These are phyloP conservation scores for Sus cebifrons DNA, from an alignment of 2,797 vertebrate genomes.

Conservation along the genomic window DNA sequence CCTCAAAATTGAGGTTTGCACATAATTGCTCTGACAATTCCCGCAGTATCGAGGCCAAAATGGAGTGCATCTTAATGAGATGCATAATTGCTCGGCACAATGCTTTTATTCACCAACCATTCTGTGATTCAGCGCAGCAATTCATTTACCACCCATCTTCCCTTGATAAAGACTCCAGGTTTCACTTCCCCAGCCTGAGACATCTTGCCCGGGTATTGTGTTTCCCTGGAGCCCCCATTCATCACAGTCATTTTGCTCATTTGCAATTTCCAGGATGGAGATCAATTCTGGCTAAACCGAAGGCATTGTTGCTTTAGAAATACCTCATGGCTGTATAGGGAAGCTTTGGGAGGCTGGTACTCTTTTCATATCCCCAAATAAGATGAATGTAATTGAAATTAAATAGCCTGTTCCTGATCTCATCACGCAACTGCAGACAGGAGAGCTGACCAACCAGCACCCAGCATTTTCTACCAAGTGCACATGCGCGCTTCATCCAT, in stretches of 20 bases:
- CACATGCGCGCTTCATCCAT: neutral
- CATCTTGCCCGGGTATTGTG: accelerated
- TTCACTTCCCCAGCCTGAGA: neutral
- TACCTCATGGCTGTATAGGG: neutral
- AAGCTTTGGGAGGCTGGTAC: neutral
- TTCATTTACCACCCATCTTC: neutral
- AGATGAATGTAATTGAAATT: neutral
- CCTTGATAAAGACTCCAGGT: neutral
- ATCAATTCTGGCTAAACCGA: accelerated
- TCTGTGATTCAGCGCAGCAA: neutral
- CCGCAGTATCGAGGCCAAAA: neutral
- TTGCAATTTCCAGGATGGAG: constrained; percentile 53
- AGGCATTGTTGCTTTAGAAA: neutral
- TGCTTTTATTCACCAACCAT: neutral
- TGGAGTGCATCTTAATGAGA: constrained; percentile 60
- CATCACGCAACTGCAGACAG: neutral
- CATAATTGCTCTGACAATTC: constrained; percentile 58
- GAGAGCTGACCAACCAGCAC: neutral
- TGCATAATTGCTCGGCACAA: neutral
- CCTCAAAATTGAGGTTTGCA: constrained; percentile 51
- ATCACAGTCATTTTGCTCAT: neutral
- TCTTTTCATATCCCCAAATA: neutral
- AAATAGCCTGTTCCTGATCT: neutral
- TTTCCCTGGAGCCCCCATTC: neutral
- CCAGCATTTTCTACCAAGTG: neutral